These are phyloP conservation scores for Nebria brevicollis DNA, from an alignment of 2,888 invertebrate species.

Conservation along the genomic window DNA sequence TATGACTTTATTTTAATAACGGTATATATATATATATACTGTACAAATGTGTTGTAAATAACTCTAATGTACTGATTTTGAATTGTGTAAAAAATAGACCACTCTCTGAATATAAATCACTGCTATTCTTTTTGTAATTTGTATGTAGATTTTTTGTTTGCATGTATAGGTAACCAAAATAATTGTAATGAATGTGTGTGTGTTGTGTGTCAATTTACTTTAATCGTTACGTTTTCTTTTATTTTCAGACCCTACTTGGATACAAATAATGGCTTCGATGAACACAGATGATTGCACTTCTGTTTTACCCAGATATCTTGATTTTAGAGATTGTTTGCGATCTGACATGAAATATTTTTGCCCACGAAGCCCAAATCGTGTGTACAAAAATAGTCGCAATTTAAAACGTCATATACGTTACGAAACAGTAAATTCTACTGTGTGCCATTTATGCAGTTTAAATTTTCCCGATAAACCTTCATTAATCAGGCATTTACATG, in stretches of 20 bases:
- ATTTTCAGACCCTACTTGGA: constrained; percentile 32
- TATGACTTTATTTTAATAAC: no score
- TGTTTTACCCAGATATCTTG: constrained; percentile 40
- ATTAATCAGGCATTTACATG: constrained; percentile 40
- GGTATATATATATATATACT: no score
- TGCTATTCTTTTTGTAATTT: no score
- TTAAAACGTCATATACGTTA: constrained; percentile 45
- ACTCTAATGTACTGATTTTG: background rate
- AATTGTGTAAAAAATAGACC: no score
- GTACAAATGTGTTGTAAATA: background rate
- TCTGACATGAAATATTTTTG: constrained; percentile 41
- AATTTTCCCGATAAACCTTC: constrained; percentile 41
- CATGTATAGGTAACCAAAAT: background rate
- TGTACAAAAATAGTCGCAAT: constrained; percentile 44
- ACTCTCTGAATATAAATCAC: no score
- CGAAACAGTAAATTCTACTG: constrained; percentile 37
- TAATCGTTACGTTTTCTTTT: constrained; percentile 1
- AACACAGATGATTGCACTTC: constrained; percentile 32
- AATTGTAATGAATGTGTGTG: background rate
- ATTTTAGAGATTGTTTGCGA: constrained; percentile 40
- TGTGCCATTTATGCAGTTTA: constrained; percentile 39
- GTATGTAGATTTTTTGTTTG: no score
- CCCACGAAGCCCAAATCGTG: constrained; percentile 41
- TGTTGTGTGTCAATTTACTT: constrained; percentile 2
- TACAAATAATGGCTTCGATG: constrained; percentile 30